phyloP scores from a whole-genome alignment of 2,113 vertebrate species.

The Dolichallabes microphthalmus region DNA sequence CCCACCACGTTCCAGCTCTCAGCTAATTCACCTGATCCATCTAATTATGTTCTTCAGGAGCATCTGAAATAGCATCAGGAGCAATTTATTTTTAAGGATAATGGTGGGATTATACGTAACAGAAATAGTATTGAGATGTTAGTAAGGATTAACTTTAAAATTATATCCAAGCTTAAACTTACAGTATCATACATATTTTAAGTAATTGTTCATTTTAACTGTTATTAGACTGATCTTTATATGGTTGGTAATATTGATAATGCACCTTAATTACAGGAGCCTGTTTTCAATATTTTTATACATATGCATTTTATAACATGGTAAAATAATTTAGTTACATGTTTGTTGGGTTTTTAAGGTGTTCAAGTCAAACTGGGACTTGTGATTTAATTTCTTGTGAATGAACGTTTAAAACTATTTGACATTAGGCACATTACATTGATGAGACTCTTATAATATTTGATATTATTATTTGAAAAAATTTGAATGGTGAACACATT shows the following conservation, averaged over 20 bases:
- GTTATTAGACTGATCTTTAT: background rate
- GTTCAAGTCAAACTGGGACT: no score
- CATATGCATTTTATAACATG: no score
- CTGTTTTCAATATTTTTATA: background rate
- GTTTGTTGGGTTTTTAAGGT: background rate
- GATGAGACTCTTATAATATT: no score
- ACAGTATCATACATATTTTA: background rate
- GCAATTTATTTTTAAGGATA: background rate
- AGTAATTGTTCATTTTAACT: background rate
- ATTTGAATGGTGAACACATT: no score
- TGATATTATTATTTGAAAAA: no score
- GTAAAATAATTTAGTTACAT: background rate
- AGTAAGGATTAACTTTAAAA: background rate
- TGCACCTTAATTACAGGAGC: background rate
- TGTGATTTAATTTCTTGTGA: no score
- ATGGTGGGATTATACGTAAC: background rate
- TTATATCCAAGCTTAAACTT: background rate
- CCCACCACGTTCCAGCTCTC: slow-evolving; percentile 2
- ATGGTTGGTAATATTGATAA: background rate
- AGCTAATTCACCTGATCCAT: slow-evolving; percentile 8
- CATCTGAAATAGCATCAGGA: slow-evolving; percentile 6
- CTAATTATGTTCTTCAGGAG: background rate
- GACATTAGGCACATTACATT: no score
- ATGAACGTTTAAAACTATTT: no score
- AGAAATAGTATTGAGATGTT: background rate